A percentile compares a stretch with the other conserved stretches of the same genome.
phyloP scores from a whole-genome alignment of 2,113 vertebrate species.

The Peromyscus leucopus region DNA sequence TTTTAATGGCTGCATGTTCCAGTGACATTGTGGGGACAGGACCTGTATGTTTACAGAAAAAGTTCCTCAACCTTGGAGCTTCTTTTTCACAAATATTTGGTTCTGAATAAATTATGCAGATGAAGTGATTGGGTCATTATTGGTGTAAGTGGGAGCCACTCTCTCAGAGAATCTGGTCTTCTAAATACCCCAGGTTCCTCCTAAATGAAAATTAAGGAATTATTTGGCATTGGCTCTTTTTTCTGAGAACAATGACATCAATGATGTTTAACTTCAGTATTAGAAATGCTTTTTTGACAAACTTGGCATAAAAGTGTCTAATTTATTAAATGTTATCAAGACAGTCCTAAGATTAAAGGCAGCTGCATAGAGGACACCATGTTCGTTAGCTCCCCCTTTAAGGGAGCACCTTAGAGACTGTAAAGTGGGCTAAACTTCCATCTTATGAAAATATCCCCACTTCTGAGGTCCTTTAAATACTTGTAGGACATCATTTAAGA shows the following conservation, averaged over 20 bases:
- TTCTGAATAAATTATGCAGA: background rate
- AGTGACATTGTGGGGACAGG: background rate
- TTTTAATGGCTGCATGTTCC: background rate
- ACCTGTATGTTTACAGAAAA: background rate
- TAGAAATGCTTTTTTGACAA: background rate
- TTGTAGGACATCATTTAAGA: conserved; percentile 15
- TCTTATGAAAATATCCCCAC: background rate
- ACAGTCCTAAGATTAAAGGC: background rate
- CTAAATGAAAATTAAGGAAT: conserved; percentile 54
- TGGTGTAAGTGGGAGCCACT: background rate
- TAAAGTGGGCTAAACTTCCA: background rate
- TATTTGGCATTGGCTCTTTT: background rate
- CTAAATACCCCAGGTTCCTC: background rate
- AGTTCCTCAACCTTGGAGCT: background rate
- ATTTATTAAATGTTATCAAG: background rate
- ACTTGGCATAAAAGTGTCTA: background rate
- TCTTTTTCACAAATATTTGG: background rate
- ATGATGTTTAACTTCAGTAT: background rate
- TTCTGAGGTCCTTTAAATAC: background rate
- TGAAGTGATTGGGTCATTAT: background rate
- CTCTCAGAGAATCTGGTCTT: background rate
- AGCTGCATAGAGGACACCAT: too few relatives aligned
- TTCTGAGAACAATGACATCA: background rate
- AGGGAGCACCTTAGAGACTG: background rate
- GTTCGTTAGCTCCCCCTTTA: background rate